Conservation (phyloP, 2,113 vertebrate genomes). For the Chascanopsetta lugubris region DNA sequence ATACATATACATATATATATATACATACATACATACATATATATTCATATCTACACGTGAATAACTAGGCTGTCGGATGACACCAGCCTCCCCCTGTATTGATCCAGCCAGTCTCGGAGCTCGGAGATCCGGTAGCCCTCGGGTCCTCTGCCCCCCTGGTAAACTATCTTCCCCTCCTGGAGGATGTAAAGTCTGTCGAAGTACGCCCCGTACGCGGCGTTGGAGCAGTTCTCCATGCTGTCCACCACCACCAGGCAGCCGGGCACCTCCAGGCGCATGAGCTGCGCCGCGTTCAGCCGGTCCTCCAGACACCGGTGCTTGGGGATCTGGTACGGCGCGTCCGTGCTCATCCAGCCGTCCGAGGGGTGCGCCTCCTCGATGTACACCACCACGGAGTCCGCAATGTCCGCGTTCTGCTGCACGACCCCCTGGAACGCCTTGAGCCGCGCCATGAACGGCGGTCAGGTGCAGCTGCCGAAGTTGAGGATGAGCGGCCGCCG, state of each 20-base stretch:
- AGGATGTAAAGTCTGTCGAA: conserved; percentile 96
- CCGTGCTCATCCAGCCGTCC: conserved; percentile 95
- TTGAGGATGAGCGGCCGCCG: conserved; percentile 93
- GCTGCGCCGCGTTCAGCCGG: conserved; percentile 87
- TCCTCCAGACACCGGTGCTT: conserved; percentile 93
- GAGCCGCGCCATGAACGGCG: conserved; percentile 97
- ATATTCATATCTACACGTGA: conserved; percentile 83
- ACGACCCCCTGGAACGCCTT: conserved; percentile 91
- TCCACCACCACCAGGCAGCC: conserved; percentile 90
- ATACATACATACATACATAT: no score
- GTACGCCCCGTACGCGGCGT: conserved; percentile 94
- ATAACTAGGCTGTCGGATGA: conserved; percentile 74
- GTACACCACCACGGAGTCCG: conserved; percentile 95
- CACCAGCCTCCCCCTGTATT: conserved; percentile 81
- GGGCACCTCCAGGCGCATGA: conserved; percentile 89
- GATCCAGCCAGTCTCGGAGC: conserved; percentile 91
- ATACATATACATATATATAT: no score
- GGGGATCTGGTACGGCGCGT: conserved; percentile 93
- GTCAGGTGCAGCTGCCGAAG: conserved; percentile 99
- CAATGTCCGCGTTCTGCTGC: conserved; percentile 87
- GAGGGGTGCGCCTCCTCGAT: conserved; percentile 98
- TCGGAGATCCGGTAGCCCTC: conserved; percentile 95
- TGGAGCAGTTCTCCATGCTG: conserved; percentile 95
- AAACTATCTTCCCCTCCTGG: conserved; percentile 88
- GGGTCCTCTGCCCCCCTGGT: conserved; percentile 94